Conservation (phyloP, 2,888 invertebrate genomes). For the Zonitis immaculata region DNA sequence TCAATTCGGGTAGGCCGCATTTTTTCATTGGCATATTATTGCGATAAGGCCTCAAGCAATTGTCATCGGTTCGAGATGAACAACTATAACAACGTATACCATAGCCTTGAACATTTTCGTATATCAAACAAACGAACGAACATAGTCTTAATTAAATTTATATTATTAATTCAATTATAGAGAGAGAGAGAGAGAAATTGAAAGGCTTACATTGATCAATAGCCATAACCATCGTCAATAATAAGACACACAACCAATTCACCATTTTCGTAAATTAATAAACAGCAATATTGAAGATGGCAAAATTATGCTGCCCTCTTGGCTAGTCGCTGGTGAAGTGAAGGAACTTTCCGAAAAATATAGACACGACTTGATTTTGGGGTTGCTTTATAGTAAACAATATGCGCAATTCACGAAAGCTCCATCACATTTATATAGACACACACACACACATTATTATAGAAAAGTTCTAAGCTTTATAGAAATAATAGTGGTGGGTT, state of each 20-base stretch:
- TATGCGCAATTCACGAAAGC: slow-evolving; percentile 1
- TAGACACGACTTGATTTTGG: neutral
- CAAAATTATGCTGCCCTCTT: neutral
- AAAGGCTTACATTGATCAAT: neutral
- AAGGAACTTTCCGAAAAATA: neutral
- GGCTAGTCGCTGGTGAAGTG: neutral
- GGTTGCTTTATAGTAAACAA: neutral
- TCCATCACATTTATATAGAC: slow-evolving; percentile 11
- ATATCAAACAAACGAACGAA: neutral
- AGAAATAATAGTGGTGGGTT: neutral
- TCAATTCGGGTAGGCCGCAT: slow-evolving; percentile 33
- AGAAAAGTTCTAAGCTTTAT: neutral
- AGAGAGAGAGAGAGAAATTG: too few species aligned
- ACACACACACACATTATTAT: neutral
- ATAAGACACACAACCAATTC: neutral
- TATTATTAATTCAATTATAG: too few species aligned
- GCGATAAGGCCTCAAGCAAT: slow-evolving; percentile 36
- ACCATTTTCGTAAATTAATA: too few species aligned
- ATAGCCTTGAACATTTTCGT: slow-evolving; percentile 16
- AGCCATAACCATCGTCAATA: neutral
- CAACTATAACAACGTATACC: slow-evolving; percentile 41
- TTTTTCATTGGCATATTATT: slow-evolving; percentile 27
- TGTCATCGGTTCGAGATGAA: slow-evolving; percentile 33
- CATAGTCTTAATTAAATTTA: neutral
- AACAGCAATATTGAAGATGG: neutral